A percentile compares a stretch with the other conserved stretches of the same genome.
Evolutionary conservation across 2,797 vertebrate species (phyloP).

Genomic region (Triplophysa yarkandensis): DNA sequence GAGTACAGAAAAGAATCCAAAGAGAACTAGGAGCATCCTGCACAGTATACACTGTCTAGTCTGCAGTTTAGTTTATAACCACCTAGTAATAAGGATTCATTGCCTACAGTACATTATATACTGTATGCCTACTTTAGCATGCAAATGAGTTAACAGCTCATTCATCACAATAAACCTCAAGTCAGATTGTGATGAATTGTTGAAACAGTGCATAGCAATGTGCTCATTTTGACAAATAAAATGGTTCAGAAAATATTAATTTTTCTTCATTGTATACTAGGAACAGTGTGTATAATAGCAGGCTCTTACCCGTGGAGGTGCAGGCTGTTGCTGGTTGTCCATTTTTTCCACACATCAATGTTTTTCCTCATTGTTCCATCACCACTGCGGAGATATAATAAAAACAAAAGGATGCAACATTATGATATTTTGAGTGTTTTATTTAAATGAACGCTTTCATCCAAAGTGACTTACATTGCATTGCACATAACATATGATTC

Average conservation of each 20-base stretch:
- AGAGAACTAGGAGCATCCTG: neutral
- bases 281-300: neutral
- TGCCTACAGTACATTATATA: too few species aligned
- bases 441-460: too few species aligned
- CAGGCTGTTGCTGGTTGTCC: conserved; percentile 94
- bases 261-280: neutral
- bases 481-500: too few species aligned
- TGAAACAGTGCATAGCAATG: neutral
- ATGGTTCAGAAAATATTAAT: neutral
- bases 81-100: too few species aligned
- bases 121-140: neutral
- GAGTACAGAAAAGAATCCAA: neutral
- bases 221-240: neutral
- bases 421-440: too few species aligned
- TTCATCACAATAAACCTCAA: neutral
- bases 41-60: neutral
- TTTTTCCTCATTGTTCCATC: conserved; percentile 98
- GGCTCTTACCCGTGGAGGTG: conserved; percentile 91
- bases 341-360: conserved; percentile 98
- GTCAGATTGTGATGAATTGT: neutral
- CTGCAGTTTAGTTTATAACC: neutral
- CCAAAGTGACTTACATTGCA: too few species aligned
- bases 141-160: neutral
- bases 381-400: conserved; percentile 78
- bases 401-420: too few species aligned